phyloP scores from a whole-genome alignment of 2,888 invertebrate genomes.

The Alentia gelatinosa region DNA sequence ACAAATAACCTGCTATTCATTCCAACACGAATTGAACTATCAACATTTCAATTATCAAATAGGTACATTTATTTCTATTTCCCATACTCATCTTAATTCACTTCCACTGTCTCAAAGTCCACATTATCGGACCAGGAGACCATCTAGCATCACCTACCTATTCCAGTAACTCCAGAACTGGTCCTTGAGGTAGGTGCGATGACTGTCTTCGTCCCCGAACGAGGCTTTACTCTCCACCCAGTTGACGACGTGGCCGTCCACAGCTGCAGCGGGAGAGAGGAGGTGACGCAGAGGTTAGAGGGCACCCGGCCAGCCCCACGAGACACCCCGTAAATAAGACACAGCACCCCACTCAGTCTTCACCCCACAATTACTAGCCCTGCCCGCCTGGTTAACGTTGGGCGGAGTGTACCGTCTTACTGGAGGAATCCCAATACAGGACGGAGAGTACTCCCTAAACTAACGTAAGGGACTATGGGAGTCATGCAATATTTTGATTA shows the following conservation, averaged over 20 bases:
- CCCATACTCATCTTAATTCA: no score
- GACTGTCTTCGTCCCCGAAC: conserved; percentile 93
- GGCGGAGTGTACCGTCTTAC: no score
- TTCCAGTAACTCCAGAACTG: conserved; percentile 95
- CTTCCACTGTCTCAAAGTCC: no score
- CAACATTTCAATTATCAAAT: no score
- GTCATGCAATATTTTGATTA: no score
- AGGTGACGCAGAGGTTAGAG: conserved; percentile 3
- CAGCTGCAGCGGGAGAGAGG: conserved; percentile 82
- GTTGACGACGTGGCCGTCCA: conserved; percentile 91
- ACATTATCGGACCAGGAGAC: neutral
- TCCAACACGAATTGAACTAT: no score
- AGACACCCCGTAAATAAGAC: neutral
- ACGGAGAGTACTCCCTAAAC: no score
- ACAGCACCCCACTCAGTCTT: neutral
- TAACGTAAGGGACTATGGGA: no score
- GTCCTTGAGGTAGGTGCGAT: conserved; percentile 89
- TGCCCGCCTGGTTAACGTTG: no score
- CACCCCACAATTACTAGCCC: neutral
- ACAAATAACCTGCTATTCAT: no score
- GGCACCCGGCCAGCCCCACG: neutral
- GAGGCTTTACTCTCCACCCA: conserved; percentile 98
- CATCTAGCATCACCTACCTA: conserved; percentile 69
- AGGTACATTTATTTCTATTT: no score
- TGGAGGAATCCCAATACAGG: no score